phyloP scores from a whole-genome alignment of 2,888 invertebrate genomes.

The Caenorhabditis sp. region DNA sequence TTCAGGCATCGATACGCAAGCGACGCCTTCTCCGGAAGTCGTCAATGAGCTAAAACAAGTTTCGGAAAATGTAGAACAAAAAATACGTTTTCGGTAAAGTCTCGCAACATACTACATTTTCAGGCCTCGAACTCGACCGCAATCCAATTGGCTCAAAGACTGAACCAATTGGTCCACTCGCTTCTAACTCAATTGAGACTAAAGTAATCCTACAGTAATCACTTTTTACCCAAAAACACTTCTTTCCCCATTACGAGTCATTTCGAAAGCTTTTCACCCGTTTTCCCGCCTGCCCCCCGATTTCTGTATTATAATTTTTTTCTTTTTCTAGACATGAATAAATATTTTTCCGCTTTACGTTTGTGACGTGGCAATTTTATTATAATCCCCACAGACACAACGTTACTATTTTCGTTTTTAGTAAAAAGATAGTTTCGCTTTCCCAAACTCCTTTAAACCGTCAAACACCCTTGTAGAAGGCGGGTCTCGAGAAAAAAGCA shows the following conservation, averaged over 20 bases:
- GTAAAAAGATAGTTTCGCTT: too few relatives aligned
- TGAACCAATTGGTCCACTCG: constrained; percentile 51
- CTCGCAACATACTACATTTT: not conserved
- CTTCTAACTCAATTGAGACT: constrained; percentile 49
- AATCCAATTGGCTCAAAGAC: constrained; percentile 45
- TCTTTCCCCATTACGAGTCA: constrained; percentile 22
- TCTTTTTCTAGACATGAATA: not conserved
- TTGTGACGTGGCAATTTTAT: too few relatives aligned
- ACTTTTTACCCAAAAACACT: not conserved
- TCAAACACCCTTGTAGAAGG: too few relatives aligned
- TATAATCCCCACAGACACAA: too few relatives aligned
- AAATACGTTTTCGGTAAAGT: not conserved
- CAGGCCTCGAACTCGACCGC: constrained; percentile 51
- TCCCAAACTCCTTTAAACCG: too few relatives aligned
- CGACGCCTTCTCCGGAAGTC: constrained; percentile 49
- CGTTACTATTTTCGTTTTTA: too few relatives aligned
- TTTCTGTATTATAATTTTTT: constrained; percentile 8
- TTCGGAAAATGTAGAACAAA: constrained; percentile 23
- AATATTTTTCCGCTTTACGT: not conserved
- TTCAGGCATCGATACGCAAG: constrained; percentile 20
- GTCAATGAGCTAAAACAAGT: constrained; percentile 30
- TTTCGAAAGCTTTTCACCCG: constrained; percentile 27
- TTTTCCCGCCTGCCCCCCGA: too few relatives aligned
- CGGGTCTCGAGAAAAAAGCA: too few relatives aligned
- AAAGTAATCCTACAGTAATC: constrained; percentile 3